These are phyloP conservation scores for Paralichthys olivaceus DNA, from an alignment of 2,113 vertebrate species.

Conservation along the genomic window DNA sequence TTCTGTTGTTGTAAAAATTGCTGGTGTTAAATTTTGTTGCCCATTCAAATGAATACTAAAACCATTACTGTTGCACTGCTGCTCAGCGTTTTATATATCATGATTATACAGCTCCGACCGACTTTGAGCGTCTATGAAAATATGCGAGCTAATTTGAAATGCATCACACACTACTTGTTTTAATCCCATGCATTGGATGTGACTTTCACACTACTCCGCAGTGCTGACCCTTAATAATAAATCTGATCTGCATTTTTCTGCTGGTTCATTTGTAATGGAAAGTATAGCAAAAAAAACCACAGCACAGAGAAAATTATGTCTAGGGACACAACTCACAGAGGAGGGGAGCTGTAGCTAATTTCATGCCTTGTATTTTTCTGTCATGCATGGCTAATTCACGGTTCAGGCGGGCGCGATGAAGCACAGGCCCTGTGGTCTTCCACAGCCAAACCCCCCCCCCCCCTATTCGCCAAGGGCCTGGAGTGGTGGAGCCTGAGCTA, in stretches of 20 bases:
- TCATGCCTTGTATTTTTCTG: conserved; percentile 76
- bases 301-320: conserved; percentile 48
- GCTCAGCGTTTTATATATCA: too few relatives aligned
- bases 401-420: conserved; percentile 55
- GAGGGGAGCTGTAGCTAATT: conserved; percentile 73
- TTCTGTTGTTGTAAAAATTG: too few relatives aligned
- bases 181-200: conserved; percentile 16
- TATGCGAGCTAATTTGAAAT: conserved; percentile 29
- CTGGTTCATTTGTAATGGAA: conserved; percentile 59
- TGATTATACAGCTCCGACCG: neutral
- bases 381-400: conserved; percentile 71
- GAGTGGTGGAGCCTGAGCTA: conserved; percentile 29
- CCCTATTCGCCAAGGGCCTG: conserved; percentile 3
- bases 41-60: too few relatives aligned
- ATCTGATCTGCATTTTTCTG: conserved; percentile 62
- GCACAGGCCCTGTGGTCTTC: conserved; percentile 60
- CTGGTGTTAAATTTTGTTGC: too few relatives aligned
- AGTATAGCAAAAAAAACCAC: conserved; percentile 30
- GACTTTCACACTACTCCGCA: conserved; percentile 20
- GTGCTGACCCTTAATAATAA: conserved; percentile 46
- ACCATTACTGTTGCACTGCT: too few relatives aligned
- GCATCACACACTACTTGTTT: conserved; percentile 3
- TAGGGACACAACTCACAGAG: conserved; percentile 60
- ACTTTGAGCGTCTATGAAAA: conserved; percentile 11
- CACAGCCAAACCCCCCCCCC: neutral